Base-by-base conservation (phyloP, 2,888 invertebrate genomes). In the Aromia moschata region DNA sequence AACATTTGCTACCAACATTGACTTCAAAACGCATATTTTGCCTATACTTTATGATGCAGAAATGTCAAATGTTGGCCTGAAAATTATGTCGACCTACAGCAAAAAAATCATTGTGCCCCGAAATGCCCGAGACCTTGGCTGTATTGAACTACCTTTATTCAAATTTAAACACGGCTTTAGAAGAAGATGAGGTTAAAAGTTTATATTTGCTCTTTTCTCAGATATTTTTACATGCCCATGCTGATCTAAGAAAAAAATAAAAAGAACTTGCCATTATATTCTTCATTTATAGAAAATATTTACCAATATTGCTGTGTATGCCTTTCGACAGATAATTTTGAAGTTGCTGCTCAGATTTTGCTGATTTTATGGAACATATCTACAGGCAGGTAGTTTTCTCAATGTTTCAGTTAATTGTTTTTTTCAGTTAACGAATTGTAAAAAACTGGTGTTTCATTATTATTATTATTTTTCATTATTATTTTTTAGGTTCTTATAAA, bases 341-440 rank as follows among this genome's bases (percentile, higher is more conserved):
- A 69, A 58, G 57, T 70, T 36, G 67, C 65, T 18, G 64, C 67
- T 1, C 71, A 71, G 64, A 49, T 73, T 44, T 59, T 72, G 16
- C 41, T 56, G 20, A 51, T 68, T 45, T 17, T 73, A 45, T 68
- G 67, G 58, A 60, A 51, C 30, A 64, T 63, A 40, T 45, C 65
- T 9, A 54, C 36, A 53, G 67, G 69, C 60, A 33, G 1, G 5
- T 20, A 12, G 20, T 15, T 37, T 40, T 46, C 25, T 25, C 9
- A n/a, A 33, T 9, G 7, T 9, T 9, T 31, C 16, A 2, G n/a
- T 25, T 7, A 11, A 12, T 25, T 45, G 20, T 2, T 5, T 14
- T 45, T 10, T 11, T 43, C 17, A 20, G n/a, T n/a, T n/a, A n/a
- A n/a, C n/a, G n/a, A n/a, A n/a, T n/a, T n/a, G n/a, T n/a, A n/a